Percentiles rank a stretch among this genome's conserved stretches.
phyloP scores from a whole-genome alignment of 2,113 vertebrate species.

The Lepus americanus region DNA sequence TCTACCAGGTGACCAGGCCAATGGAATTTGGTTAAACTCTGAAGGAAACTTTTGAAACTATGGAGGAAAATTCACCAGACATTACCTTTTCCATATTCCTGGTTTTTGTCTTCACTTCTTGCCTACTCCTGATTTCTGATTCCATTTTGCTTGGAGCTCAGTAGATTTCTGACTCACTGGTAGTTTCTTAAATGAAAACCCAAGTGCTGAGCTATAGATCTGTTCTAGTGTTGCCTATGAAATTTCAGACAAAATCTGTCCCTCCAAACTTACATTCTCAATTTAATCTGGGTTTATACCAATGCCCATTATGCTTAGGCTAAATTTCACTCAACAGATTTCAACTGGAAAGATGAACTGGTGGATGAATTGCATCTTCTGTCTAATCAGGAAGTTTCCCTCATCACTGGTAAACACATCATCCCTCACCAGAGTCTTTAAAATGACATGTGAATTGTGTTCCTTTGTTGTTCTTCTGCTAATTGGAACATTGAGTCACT shows the following conservation, averaged over 20 bases:
- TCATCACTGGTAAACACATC: not conserved
- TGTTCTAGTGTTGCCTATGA: not conserved
- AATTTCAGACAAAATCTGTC: not conserved
- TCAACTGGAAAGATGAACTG: slow-evolving; percentile 2
- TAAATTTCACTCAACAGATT: slow-evolving; percentile 10
- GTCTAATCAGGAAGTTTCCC: not conserved
- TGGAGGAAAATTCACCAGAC: not conserved
- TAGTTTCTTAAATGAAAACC: not conserved
- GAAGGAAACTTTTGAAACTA: not conserved
- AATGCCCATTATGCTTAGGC: not conserved
- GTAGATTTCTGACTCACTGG: not conserved
- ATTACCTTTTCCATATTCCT: not conserved
- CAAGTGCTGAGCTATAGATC: not conserved
- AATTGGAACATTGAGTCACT: slow-evolving; percentile 91
- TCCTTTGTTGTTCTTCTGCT: slow-evolving; percentile 75
- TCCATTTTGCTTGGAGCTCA: not conserved
- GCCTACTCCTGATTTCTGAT: not conserved
- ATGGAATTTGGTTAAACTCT: not conserved
- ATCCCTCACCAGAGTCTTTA: not conserved
- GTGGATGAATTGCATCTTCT: not conserved
- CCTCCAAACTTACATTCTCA: not conserved
- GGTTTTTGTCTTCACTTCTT: not conserved
- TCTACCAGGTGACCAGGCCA: not conserved
- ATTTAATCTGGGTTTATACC: not conserved
- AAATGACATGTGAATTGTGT: slow-evolving; percentile 45